Percentiles rank a stretch among this genome's conserved stretches.
phyloP scores from a whole-genome alignment of 2,888 invertebrate species.

The Cyrtodaria siliqua region DNA sequence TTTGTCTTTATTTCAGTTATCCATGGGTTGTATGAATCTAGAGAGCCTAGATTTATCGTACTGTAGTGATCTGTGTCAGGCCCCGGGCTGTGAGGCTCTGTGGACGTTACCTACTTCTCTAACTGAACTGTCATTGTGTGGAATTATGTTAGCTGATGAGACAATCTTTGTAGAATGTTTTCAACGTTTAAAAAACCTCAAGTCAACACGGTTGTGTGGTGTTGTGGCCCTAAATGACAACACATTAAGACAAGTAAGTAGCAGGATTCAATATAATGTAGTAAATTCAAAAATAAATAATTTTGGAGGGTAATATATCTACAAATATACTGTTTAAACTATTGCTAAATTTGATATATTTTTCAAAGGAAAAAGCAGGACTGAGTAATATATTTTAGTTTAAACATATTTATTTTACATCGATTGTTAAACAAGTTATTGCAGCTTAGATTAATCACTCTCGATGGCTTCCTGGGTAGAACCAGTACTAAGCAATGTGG shows the following conservation, averaged over 20 bases:
- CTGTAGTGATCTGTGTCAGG: constrained; percentile 72
- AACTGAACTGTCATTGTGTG: constrained; percentile 78
- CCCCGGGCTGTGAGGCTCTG: constrained; percentile 73
- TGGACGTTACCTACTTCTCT: constrained; percentile 79
- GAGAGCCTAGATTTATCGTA: constrained; percentile 80
- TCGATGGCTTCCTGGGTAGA: no score
- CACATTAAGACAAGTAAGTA: constrained; percentile 76
- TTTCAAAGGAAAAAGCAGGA: no score
- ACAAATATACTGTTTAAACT: no score
- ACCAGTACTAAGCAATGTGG: no score
- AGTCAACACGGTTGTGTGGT: constrained; percentile 78
- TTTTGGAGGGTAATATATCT: no score
- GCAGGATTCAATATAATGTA: no score
- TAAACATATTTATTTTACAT: no score
- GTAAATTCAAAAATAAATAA: no score
- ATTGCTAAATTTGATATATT: no score
- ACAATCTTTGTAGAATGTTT: constrained; percentile 78
- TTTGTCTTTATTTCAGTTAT: constrained; percentile 75
- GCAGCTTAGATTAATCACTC: no score
- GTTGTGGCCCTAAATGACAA: constrained; percentile 80
- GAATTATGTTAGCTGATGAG: constrained; percentile 75
- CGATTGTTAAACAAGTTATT: no score
- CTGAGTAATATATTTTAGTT: no score
- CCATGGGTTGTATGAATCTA: constrained; percentile 76
- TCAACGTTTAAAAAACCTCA: constrained; percentile 71